phyloP scores from a whole-genome alignment of 2,888 invertebrate genomes.

The Cynaeus angustus region DNA sequence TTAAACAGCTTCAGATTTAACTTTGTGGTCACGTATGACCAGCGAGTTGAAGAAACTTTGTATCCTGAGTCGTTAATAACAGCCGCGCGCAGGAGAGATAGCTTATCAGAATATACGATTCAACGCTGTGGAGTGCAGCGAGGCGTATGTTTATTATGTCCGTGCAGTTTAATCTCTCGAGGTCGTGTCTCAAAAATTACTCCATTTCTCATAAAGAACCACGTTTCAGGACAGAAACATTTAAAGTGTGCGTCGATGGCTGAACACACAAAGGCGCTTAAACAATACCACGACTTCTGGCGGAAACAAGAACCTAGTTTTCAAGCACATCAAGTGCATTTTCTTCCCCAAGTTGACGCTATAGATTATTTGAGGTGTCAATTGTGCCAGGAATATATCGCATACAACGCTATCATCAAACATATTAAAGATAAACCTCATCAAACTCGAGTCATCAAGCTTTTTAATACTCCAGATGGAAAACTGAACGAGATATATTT shows the following conservation, averaged over 20 bases:
- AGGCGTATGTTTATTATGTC: constrained; percentile 62
- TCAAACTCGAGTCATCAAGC: constrained; percentile 54
- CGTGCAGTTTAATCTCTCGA: constrained; percentile 55
- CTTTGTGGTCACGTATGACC: constrained; percentile 54
- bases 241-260: constrained; percentile 47
- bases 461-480: constrained; percentile 46
- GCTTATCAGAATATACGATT: constrained; percentile 55
- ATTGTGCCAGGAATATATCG: constrained; percentile 53
- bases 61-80: constrained; percentile 58
- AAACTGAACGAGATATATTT: constrained; percentile 50
- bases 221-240: constrained; percentile 61
- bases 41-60: constrained; percentile 52
- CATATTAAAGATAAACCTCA: constrained; percentile 57
- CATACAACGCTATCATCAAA: constrained; percentile 41
- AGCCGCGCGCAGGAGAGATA: constrained; percentile 56
- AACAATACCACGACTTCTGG: constrained; percentile 62
- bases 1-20: constrained; percentile 59
- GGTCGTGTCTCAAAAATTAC: constrained; percentile 47
- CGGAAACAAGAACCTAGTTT: constrained; percentile 56
- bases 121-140: constrained; percentile 54
- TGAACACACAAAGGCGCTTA: constrained; percentile 46
- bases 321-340: constrained; percentile 65
- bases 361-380: constrained; percentile 48
- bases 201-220: constrained; percentile 55
- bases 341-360: constrained; percentile 52